These are phyloP conservation scores for Syngnathus scovelli DNA, from an alignment of 2,113 vertebrate genomes.

Conservation along the genomic window DNA sequence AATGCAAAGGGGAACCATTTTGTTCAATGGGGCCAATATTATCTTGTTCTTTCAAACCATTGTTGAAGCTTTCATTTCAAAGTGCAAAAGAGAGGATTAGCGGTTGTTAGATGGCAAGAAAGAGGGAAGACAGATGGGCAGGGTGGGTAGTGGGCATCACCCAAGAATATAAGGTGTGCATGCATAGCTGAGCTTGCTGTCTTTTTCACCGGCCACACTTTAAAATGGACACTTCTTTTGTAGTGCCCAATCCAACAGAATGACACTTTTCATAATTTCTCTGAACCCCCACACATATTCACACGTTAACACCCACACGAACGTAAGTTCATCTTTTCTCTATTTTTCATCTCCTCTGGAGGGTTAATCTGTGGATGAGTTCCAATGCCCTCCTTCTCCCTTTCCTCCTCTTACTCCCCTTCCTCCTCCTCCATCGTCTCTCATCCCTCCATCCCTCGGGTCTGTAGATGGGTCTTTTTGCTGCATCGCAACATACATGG, in stretches of 20 bases:
- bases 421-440: constrained; percentile 41
- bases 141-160: constrained; percentile 2
- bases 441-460: constrained; percentile 58
- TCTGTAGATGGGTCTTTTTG: constrained; percentile 46
- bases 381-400: constrained; percentile 60
- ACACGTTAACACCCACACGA: constrained; percentile 18
- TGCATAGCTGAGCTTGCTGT: constrained; percentile 15
- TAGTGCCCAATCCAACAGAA: constrained; percentile 29
- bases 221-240: constrained; percentile 38
- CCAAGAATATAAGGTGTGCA: constrained; percentile 29
- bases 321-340: constrained; percentile 56
- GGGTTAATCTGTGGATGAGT: constrained; percentile 69
- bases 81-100: constrained; percentile 48
- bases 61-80: constrained; percentile 32
- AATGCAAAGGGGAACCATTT: not conserved
- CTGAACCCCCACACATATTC: constrained; percentile 3
- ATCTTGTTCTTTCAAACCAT: constrained; percentile 4
- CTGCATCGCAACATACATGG: constrained; percentile 45
- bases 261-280: constrained; percentile 11
- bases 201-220: constrained; percentile 21
- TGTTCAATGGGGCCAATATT: not conserved
- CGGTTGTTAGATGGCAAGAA: constrained; percentile 10
- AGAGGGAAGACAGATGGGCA: not conserved
- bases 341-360: constrained; percentile 64
- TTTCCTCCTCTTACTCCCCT: constrained; percentile 24